phyloP scores from a whole-genome alignment of 2,797 vertebrate species.

The Tapera naevia region DNA sequence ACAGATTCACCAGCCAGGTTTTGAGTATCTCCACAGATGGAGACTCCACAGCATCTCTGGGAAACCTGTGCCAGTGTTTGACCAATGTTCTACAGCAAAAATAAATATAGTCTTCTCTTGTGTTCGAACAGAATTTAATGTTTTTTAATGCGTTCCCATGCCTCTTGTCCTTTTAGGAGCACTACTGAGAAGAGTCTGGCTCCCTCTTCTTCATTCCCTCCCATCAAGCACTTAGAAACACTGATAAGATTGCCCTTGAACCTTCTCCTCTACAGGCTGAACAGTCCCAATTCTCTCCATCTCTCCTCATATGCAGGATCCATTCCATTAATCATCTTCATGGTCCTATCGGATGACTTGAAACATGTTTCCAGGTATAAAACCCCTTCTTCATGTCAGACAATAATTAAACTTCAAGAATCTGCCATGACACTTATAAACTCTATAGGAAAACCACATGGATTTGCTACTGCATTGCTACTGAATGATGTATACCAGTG shows the following conservation, averaged over 20 bases:
- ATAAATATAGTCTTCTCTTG: neutral
- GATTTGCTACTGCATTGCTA: neutral
- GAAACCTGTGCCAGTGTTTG: neutral
- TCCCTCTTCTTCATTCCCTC: neutral
- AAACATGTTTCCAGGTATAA: neutral
- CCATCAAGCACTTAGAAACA: neutral
- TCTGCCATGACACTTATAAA: neutral
- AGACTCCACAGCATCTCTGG: neutral
- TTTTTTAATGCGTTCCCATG: neutral
- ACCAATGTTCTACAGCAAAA: neutral
- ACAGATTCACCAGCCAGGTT: neutral
- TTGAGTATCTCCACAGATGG: neutral
- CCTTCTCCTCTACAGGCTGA: neutral
- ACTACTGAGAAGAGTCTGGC: neutral
- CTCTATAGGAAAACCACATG: neutral
- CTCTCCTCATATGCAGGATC: neutral
- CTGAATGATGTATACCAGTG: neutral
- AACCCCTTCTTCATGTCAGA: neutral
- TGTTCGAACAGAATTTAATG: neutral
- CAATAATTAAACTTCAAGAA: neutral
- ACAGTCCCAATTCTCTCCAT: neutral
- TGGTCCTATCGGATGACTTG: neutral
- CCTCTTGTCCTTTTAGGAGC: neutral
- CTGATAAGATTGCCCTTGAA: neutral
- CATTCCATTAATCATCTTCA: neutral